Conservation (phyloP, 1,140 invertebrate species). For the Penaeus vannamei region DNA sequence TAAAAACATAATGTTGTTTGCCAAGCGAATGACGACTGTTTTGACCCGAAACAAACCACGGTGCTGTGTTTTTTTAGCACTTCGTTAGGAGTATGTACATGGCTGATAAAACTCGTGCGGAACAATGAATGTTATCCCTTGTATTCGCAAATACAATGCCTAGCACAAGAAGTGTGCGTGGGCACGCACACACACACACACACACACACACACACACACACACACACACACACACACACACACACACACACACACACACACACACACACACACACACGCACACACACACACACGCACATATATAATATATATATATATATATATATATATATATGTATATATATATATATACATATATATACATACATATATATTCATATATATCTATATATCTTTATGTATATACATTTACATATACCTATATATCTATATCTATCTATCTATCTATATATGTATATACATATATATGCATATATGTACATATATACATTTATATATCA, state of each 20-base stretch:
- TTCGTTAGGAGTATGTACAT: too few relatives aligned
- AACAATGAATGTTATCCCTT: too few relatives aligned
- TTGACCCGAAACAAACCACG: too few relatives aligned
- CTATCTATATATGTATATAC: too few relatives aligned
- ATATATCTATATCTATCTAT: not conserved
- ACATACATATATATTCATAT: not conserved
- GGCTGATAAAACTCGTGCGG: too few relatives aligned
- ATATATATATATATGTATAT: not conserved
- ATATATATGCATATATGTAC: too few relatives aligned
- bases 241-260: slow-evolving; percentile 10
- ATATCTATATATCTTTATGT: not conserved
- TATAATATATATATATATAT: too few relatives aligned
- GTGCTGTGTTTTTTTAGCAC: too few relatives aligned
- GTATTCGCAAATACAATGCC: not conserved
- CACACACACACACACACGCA: slow-evolving; percentile 11
- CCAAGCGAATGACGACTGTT: too few relatives aligned
- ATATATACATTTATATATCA: too few relatives aligned
- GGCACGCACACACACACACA: not conserved
- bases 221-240: slow-evolving; percentile 10
- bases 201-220: slow-evolving; percentile 10
- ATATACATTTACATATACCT: not conserved
- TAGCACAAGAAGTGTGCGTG: not conserved
- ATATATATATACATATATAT: not conserved
- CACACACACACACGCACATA: slow-evolving; percentile 11
- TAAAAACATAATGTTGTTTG: too few relatives aligned